Evolutionary conservation across 2,888 invertebrate species (phyloP).

Genomic region (Mimumesa dahlbomi): DNA sequence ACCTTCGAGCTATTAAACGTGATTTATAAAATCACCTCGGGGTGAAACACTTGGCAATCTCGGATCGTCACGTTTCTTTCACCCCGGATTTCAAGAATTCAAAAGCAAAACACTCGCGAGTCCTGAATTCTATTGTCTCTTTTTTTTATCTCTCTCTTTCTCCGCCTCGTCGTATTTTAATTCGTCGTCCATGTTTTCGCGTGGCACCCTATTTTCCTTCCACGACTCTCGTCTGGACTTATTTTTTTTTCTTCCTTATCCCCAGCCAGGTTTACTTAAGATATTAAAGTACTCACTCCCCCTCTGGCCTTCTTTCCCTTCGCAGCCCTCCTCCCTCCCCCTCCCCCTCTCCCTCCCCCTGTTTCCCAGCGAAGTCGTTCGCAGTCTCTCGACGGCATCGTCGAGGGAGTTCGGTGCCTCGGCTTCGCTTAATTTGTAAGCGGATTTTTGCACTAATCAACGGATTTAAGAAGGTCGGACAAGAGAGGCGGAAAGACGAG

Average conservation of each 20-base stretch:
- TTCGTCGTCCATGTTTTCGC: constrained; percentile 75
- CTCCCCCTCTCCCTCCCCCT: constrained; percentile 21
- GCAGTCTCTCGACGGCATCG: constrained; percentile 35
- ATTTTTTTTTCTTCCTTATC: constrained; percentile 70
- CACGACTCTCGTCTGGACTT: constrained; percentile 60
- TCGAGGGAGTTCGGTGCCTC: constrained; percentile 65
- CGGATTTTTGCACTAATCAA: constrained; percentile 80
- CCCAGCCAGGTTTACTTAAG: constrained; percentile 77
- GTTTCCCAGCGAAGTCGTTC: constrained; percentile 27
- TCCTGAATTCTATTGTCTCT: background rate
- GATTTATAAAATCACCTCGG: no score
- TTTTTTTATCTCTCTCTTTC: constrained; percentile 29
- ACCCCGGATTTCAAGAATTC: no score
- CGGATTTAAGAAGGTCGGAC: constrained; percentile 75
- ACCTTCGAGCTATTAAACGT: no score
- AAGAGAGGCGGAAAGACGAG: constrained; percentile 11
- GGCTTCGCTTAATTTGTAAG: constrained; percentile 79
- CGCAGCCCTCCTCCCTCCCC: constrained; percentile 40
- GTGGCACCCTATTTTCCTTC: constrained; percentile 45
- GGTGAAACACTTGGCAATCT: no score
- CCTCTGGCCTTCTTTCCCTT: constrained; percentile 51
- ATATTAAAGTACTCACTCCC: constrained; percentile 77
- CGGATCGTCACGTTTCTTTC: no score
- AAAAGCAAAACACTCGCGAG: constrained; percentile 7
- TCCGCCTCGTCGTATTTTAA: constrained; percentile 71